A percentile compares a stretch with the other conserved stretches of the same genome.
Conservation (phyloP, 1,140 invertebrate species). For the Drosophila lacteicornis region DNA sequence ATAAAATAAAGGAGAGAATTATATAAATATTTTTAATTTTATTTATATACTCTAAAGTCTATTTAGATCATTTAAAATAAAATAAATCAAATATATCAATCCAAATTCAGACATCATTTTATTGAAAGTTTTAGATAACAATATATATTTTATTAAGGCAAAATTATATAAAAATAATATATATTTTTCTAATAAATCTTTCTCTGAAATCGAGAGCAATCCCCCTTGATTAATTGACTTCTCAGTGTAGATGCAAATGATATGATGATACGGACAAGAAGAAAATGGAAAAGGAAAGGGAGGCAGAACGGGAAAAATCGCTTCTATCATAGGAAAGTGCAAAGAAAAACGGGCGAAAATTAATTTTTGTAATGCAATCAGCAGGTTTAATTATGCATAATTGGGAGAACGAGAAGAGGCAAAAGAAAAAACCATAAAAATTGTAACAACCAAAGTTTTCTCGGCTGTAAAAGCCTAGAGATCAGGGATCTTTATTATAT, state of each 20-base stretch:
- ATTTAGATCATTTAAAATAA: too few species aligned
- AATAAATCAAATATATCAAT: too few species aligned
- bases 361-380: conserved; percentile 59
- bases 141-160: not conserved
- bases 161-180: not conserved
- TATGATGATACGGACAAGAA: conserved; percentile 11
- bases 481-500: conserved; percentile 11
- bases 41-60: not conserved
- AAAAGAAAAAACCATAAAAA: conserved; percentile 21
- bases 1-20: not conserved
- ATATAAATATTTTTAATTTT: not conserved
- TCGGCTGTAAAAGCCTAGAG: not conserved
- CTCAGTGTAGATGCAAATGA: conserved; percentile 56
- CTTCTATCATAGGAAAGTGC: conserved; percentile 47
- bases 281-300: not conserved
- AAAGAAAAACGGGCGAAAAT: conserved; percentile 63
- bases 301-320: conserved; percentile 8
- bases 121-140: too few species aligned
- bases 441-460: conserved; percentile 25
- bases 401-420: conserved; percentile 40
- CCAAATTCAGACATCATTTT: too few species aligned
- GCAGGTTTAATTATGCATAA: conserved; percentile 67
- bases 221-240: not conserved
- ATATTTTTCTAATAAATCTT: not conserved
- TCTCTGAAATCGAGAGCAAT: not conserved